Conservation (phyloP, 2,113 vertebrate species). For the Pluvialis apricaria region DNA sequence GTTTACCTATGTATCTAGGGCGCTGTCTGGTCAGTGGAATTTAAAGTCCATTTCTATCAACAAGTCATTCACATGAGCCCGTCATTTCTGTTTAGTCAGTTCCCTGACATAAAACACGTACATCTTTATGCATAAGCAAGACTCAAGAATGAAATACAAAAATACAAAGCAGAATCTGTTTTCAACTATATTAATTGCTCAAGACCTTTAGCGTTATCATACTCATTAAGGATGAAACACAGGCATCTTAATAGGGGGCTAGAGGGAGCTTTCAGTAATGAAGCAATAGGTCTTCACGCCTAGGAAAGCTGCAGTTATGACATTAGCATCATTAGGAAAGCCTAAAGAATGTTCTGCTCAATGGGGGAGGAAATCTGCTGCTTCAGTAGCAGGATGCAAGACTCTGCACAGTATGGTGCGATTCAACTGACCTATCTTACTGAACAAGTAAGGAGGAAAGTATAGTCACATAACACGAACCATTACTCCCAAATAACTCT, state of each 20-base stretch:
- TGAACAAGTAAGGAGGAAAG: slow-evolving; percentile 11
- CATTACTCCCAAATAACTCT: background rate
- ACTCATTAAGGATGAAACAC: background rate
- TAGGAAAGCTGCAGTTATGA: slow-evolving; percentile 50
- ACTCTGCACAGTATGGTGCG: background rate
- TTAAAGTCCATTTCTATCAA: background rate
- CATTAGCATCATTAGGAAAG: slow-evolving; percentile 52
- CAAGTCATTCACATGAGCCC: background rate
- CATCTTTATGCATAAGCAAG: background rate
- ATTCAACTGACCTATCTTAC: slow-evolving; percentile 9
- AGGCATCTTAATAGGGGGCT: background rate
- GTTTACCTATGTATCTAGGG: background rate
- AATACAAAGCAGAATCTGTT: background rate
- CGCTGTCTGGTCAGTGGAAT: background rate
- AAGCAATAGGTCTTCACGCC: slow-evolving; percentile 39
- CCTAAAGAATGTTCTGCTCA: slow-evolving; percentile 42
- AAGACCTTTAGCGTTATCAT: background rate
- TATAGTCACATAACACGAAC: background rate
- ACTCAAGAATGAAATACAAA: background rate
- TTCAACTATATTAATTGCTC: background rate
- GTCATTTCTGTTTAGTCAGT: background rate
- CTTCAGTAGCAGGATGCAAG: slow-evolving; percentile 14
- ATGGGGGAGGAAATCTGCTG: slow-evolving; percentile 13
- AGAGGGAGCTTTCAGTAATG: background rate
- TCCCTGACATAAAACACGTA: background rate